Base-by-base conservation (phyloP, 2,797 vertebrate species). In the Periophthalmus magnuspinnatus region DNA sequence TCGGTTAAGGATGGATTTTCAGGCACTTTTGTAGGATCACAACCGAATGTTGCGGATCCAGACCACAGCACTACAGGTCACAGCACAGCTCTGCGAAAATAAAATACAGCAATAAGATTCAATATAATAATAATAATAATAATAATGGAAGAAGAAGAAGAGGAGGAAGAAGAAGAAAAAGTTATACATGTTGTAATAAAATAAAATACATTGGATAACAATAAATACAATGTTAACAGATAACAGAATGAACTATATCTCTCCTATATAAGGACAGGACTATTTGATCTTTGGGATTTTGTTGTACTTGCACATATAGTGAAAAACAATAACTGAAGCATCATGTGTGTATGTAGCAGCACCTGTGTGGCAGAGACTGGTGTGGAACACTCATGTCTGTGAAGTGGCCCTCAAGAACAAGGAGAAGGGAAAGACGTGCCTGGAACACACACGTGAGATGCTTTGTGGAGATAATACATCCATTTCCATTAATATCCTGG, bases 341-440 rank as follows among this genome's bases (percentile, higher is more conserved):
- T 45, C 11, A 14, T 14, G 38, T 41, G 28, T 28, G 41, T 45
- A 41, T 45, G 41, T 2, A 60, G 14, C 58, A 34, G 33, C 58
- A 60, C 6, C 6, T 10, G 58, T 60, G n/a, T 24, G 6, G 2
- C 36, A 45, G 6, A 24, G 34, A 21, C 34, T 13, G 10, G 34
- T 41, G n/a, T 22, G 9, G 11, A 11, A 21, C 28, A 5, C 33
- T 38, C 56, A 34, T 9, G 21, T 4, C 3, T 2, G 67, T 84
- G 74, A 75, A 17, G 6, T 2, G n/a, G 67, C 41, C 67, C 56
- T 80, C 79, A 83, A 50, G 63, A 89, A 70, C 70, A 67, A 14
- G n/a, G 83, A 76, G 65, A 86, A 81, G 21, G 83, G 83, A 71
- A 90, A 88, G 64, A 90, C 22, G 1, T 38, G 54, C 8, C 88